Percentiles rank a stretch among this genome's conserved stretches.
Evolutionary conservation across 2,113 vertebrate genomes (phyloP).

Genomic region (Origma solitaria): DNA sequence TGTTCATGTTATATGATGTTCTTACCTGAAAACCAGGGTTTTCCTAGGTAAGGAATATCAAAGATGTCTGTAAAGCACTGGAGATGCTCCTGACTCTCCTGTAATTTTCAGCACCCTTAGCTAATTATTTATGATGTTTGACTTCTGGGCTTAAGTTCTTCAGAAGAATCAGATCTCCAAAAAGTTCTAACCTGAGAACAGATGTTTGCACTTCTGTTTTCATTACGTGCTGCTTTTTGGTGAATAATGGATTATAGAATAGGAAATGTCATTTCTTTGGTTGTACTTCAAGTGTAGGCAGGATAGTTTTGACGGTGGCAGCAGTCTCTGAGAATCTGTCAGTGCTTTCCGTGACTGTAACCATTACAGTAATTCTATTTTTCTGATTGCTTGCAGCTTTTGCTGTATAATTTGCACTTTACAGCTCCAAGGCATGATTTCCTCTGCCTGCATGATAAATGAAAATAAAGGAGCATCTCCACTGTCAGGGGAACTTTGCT

Average conservation of each 20-base stretch:
- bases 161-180: background rate
- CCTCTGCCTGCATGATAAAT: background rate
- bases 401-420: background rate
- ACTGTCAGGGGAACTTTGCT: background rate
- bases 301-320: background rate
- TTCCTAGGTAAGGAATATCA: background rate
- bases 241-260: constrained; percentile 37
- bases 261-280: constrained; percentile 36
- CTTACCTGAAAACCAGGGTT: background rate
- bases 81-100: background rate
- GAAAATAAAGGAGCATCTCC: background rate
- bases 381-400: background rate
- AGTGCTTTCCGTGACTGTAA: background rate
- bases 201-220: constrained; percentile 29
- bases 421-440: background rate
- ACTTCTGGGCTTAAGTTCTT: constrained; percentile 20
- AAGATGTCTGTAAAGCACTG: background rate
- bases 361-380: background rate
- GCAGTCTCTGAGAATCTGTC: background rate
- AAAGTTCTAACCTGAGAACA: constrained; percentile 26
- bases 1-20: background rate
- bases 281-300: background rate
- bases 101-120: constrained; percentile 4
- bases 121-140: constrained; percentile 26
- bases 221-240: background rate